Percentiles rank a stretch among this genome's conserved stretches.
These are phyloP conservation scores for Spodoptera exigua DNA, from an alignment of 2,888 invertebrate genomes.

Conservation along the genomic window DNA sequence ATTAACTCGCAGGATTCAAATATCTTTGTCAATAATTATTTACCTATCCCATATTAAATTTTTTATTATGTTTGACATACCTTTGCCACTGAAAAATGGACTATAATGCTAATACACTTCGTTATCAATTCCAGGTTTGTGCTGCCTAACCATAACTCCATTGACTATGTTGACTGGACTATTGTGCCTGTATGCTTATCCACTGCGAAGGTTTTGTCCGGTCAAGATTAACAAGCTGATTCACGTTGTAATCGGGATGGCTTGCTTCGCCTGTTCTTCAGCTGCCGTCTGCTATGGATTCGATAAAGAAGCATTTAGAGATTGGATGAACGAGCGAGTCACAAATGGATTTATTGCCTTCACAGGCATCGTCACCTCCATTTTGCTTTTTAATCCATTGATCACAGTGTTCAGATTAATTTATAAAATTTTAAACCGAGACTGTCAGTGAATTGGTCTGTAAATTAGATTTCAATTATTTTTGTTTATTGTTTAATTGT, in stretches of 20 bases:
- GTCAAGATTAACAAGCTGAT: conserved; percentile 64
- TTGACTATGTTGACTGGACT: conserved; percentile 67
- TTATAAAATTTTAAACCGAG: neutral
- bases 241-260: conserved; percentile 70
- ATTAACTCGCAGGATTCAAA: too few relatives aligned
- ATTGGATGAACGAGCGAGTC: conserved; percentile 64
- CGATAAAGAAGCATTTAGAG: conserved; percentile 67
- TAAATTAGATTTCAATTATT: too few relatives aligned
- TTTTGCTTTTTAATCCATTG: conserved; percentile 72
- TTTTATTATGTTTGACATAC: too few relatives aligned
- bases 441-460: too few relatives aligned
- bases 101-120: neutral
- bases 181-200: conserved; percentile 66
- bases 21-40: too few relatives aligned
- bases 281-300: conserved; percentile 72
- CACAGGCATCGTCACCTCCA: conserved; percentile 61
- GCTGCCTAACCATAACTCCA: conserved; percentile 69
- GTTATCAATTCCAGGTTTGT: conserved; percentile 63
- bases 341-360: conserved; percentile 65
- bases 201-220: conserved; percentile 61
- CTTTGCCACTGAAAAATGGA: too few relatives aligned
- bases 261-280: conserved; percentile 67
- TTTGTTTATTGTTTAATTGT: too few relatives aligned
- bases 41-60: too few relatives aligned
- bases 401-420: conserved; percentile 66